Conservation (phyloP, 2,113 vertebrate genomes). For the Cebus imitator region DNA sequence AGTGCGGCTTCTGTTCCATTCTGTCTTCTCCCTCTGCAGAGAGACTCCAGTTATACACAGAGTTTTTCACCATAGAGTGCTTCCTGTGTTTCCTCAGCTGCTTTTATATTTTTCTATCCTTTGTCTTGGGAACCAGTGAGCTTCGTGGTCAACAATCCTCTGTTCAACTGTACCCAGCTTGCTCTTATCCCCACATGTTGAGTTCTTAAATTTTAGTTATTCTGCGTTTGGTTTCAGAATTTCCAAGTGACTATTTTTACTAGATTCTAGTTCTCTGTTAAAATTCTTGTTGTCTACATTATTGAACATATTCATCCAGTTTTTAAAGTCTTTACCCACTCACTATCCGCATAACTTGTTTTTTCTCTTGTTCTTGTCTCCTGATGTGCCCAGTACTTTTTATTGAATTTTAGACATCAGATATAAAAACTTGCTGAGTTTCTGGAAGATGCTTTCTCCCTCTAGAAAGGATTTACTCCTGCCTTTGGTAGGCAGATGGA, state of each 20-base stretch:
- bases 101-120: not conserved
- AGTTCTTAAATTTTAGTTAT: not conserved
- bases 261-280: not conserved
- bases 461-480: not conserved
- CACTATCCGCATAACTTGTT: not conserved
- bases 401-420: not conserved
- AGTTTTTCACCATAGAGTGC: not conserved
- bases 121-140: not conserved
- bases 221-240: not conserved
- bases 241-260: not conserved
- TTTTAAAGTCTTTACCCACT: not conserved
- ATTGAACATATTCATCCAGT: not conserved
- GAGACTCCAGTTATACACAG: not conserved
- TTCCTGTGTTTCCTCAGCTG: not conserved
- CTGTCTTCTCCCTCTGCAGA: not conserved
- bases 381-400: not conserved
- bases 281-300: not conserved
- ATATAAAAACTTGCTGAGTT: not conserved
- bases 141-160: not conserved
- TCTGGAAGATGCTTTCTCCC: not conserved
- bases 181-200: too few relatives aligned
- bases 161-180: not conserved
- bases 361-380: conserved; percentile 8
- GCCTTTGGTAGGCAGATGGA: not conserved
- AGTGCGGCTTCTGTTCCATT: not conserved